Conservation (phyloP, 2,888 invertebrate genomes). For the Anthoptus insignis region DNA sequence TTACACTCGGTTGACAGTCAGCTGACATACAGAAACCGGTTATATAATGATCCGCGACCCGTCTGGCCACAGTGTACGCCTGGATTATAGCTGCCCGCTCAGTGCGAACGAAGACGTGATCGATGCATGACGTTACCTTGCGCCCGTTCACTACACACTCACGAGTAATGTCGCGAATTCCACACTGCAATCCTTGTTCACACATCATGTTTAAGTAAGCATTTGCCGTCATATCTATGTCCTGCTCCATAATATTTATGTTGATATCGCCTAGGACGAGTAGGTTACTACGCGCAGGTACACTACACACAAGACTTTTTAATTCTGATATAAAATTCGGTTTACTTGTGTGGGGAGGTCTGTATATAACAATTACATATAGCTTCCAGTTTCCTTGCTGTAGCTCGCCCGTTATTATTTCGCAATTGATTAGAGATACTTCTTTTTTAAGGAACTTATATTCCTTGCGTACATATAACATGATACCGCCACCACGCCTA, state of each 20-base stretch:
- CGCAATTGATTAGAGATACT: neutral
- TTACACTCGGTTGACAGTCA: too few species aligned
- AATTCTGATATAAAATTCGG: neutral
- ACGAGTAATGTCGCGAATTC: slow-evolving; percentile 2
- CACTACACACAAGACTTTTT: neutral
- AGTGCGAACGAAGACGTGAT: slow-evolving; percentile 30
- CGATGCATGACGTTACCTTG: slow-evolving; percentile 38
- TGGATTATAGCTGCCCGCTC: too few species aligned
- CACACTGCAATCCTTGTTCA: slow-evolving; percentile 4
- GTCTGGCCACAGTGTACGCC: too few species aligned
- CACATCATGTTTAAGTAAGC: neutral
- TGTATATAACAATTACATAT: slow-evolving; percentile 4
- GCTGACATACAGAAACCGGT: too few species aligned
- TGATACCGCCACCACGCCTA: slow-evolving; percentile 5
- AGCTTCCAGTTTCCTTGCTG: neutral
- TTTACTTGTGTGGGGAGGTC: neutral
- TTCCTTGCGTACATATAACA: slow-evolving; percentile 2
- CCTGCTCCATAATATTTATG: slow-evolving; percentile 8
- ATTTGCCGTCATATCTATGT: neutral
- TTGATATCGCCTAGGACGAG: slow-evolving; percentile 11
- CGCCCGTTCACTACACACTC: slow-evolving; percentile 5
- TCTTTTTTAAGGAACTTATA: neutral
- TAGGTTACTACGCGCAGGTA: neutral
- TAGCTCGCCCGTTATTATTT: neutral
- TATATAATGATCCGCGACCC: too few species aligned